Evolutionary conservation across 2,888 invertebrate species (phyloP).

Genomic region (Meiosimyza platycephala): DNA sequence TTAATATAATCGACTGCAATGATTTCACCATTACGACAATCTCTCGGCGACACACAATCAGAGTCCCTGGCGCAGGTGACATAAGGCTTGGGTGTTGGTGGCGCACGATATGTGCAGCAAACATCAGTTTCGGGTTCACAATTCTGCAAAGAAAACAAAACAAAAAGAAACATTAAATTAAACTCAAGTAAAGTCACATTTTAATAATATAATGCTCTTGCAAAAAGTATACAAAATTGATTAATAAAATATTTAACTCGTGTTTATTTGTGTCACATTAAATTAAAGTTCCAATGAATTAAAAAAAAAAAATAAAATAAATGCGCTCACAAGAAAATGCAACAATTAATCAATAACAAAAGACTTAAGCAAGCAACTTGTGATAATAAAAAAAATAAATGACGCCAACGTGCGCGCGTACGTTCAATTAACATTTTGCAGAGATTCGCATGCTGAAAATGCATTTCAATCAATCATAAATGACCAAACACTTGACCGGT

Average conservation of each 20-base stretch:
- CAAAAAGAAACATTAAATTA: constrained; percentile 32
- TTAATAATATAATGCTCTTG: constrained; percentile 28
- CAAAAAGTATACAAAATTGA: constrained; percentile 26
- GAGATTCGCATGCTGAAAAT: not conserved
- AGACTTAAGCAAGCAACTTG: constrained; percentile 38
- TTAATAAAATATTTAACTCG: not conserved
- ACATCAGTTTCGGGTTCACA: constrained; percentile 66
- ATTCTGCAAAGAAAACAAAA: constrained; percentile 59
- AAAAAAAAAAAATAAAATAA: constrained; percentile 4
- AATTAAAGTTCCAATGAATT: constrained; percentile 37
- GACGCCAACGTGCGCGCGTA: constrained; percentile 10
- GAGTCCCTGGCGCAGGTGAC: constrained; percentile 57
- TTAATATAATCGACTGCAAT: constrained; percentile 57
- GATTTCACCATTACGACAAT: constrained; percentile 64
- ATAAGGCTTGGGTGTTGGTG: constrained; percentile 55
- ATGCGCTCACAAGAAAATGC: constrained; percentile 24
- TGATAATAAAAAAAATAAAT: constrained; percentile 22
- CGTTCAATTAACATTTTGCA: constrained; percentile 13
- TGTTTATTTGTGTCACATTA: constrained; percentile 35
- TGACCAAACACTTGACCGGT: constrained; percentile 8
- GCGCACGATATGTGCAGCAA: constrained; percentile 66
- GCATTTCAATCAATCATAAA: constrained; percentile 27
- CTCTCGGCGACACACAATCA: constrained; percentile 62
- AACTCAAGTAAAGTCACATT: constrained; percentile 28
- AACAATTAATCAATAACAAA: constrained; percentile 28